Evolutionary conservation across 2,888 invertebrate species (phyloP).

Genomic region (Diloba caeruleocephala): DNA sequence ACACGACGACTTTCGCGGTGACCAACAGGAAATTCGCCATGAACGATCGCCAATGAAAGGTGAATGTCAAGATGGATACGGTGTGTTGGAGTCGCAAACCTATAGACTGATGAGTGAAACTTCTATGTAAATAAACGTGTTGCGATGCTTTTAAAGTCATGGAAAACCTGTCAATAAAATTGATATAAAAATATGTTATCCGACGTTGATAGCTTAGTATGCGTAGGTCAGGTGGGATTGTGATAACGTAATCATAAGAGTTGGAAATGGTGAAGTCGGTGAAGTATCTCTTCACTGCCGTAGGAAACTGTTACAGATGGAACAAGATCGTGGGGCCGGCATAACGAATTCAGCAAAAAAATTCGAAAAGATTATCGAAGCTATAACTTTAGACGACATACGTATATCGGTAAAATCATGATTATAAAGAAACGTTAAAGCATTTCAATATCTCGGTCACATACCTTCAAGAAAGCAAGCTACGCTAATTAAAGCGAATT

Average conservation of each 20-base stretch:
- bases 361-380: no score
- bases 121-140: conserved; percentile 50
- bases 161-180: conserved; percentile 23
- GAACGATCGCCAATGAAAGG: conserved; percentile 74
- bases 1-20: conserved; percentile 75
- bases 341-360: no score
- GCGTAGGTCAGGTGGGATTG: background rate
- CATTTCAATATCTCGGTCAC: conserved; percentile 5
- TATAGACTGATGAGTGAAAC: conserved; percentile 55
- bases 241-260: conserved; percentile 12
- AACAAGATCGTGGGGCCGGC: conserved; percentile 27
- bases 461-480: background rate
- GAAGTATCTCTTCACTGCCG: conserved; percentile 20
- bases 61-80: conserved; percentile 81
- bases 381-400: no score
- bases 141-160: conserved; percentile 8
- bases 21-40: conserved; percentile 74
- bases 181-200: conserved; percentile 1
- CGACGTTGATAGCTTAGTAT: conserved; percentile 4
- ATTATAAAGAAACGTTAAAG: no score
- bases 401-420: no score
- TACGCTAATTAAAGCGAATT: conserved; percentile 11
- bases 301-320: conserved; percentile 38
- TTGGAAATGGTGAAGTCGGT: conserved; percentile 9
- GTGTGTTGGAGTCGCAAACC: conserved; percentile 50